Percentiles rank a stretch among this genome's conserved stretches.
These are phyloP conservation scores for Calonectris borealis DNA, from an alignment of 2,113 vertebrate species.

Conservation along the genomic window DNA sequence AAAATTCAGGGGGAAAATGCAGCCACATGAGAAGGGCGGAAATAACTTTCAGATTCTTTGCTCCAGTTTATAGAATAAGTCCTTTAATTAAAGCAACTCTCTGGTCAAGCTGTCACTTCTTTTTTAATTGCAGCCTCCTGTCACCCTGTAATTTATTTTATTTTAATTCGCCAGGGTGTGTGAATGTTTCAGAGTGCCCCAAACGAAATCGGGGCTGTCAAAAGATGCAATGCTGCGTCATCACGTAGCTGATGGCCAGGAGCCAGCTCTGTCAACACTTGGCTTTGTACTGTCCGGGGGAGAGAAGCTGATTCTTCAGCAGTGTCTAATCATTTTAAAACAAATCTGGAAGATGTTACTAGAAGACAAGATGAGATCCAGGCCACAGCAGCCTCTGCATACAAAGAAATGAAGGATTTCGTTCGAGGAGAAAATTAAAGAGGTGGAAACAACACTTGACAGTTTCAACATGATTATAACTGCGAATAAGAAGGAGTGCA, in stretches of 20 bases:
- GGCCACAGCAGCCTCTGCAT: slow-evolving; percentile 61
- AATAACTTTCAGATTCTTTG: background rate
- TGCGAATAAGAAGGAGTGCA: slow-evolving; percentile 16
- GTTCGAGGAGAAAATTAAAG: slow-evolving; percentile 66
- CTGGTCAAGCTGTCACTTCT: background rate
- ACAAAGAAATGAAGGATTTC: slow-evolving; percentile 68
- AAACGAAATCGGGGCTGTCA: slow-evolving; percentile 37
- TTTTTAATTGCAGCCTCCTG: slow-evolving; percentile 25
- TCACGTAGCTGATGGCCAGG: slow-evolving; percentile 60
- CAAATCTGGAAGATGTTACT: slow-evolving; percentile 84
- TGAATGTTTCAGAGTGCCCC: slow-evolving; percentile 43
- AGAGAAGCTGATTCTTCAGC: slow-evolving; percentile 80
- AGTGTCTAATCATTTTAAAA: slow-evolving; percentile 79
- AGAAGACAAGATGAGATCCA: slow-evolving; percentile 79
- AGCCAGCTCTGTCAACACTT: slow-evolving; percentile 79
- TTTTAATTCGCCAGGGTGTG: background rate
- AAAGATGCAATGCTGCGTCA: slow-evolving; percentile 49
- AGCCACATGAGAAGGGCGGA: background rate
- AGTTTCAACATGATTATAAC: slow-evolving; percentile 50
- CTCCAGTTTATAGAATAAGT: background rate
- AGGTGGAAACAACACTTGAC: slow-evolving; percentile 65
- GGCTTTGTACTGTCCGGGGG: slow-evolving; percentile 74
- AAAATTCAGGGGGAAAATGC: background rate
- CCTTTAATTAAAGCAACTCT: slow-evolving; percentile 31
- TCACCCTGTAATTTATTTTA: slow-evolving; percentile 13